phyloP scores from a whole-genome alignment of 2,888 invertebrate species.

The Limnephilus auricula region DNA sequence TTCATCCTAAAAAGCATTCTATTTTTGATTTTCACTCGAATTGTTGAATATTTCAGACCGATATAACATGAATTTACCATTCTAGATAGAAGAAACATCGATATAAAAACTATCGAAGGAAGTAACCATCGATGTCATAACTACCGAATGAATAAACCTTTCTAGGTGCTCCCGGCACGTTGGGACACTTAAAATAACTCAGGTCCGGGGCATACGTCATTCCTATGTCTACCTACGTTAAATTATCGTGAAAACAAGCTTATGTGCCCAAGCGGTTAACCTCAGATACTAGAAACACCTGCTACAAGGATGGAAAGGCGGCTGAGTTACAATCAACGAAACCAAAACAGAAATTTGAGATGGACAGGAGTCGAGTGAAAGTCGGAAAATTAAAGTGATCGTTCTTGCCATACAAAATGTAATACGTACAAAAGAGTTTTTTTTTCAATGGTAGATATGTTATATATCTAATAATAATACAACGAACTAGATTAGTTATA shows the following conservation, averaged over 20 bases:
- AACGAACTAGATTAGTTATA: not conserved
- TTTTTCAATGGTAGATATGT: not conserved
- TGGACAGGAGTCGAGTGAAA: not conserved
- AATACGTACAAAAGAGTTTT: not conserved
- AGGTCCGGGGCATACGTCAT: no score
- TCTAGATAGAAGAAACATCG: not conserved
- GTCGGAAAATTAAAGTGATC: not conserved
- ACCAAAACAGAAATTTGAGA: not conserved
- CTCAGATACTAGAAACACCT: not conserved
- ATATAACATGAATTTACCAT: not conserved
- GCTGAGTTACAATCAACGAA: not conserved
- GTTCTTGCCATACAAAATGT: not conserved
- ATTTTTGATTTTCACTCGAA: not conserved
- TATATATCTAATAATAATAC: not conserved
- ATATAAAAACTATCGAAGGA: no score
- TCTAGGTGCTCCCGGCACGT: not conserved
- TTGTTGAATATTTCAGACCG: not conserved
- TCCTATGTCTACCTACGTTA: no score
- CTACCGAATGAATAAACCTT: no score
- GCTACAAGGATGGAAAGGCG: not conserved
- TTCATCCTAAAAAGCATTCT: not conserved
- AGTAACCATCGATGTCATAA: no score
- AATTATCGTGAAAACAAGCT: no score
- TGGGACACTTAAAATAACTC: not conserved
- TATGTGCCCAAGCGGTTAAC: no score